Evolutionary conservation across 1,140 invertebrate species (phyloP).

Genomic region (Ptiloglossa arizonensis): DNA sequence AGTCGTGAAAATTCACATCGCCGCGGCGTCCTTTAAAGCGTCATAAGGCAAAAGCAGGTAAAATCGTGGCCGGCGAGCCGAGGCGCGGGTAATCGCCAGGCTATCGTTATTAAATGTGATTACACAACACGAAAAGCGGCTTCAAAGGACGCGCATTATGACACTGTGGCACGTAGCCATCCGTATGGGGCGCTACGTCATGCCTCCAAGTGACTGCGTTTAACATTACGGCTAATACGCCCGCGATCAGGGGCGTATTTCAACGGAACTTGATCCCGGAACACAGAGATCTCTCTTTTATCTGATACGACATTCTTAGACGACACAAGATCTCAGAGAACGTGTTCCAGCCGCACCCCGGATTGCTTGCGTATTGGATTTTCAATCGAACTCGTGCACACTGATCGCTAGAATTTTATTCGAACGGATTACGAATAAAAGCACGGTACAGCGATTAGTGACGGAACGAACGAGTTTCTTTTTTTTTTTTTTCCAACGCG

Average conservation of each 20-base stretch:
- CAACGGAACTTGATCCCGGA: conserved; percentile 49
- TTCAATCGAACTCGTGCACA: background rate
- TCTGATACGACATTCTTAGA: background rate
- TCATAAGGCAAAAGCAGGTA: conserved; percentile 28
- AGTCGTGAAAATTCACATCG: conserved; percentile 40
- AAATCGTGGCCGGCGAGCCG: conserved; percentile 33
- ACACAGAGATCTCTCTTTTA: background rate
- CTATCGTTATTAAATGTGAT: conserved; percentile 66
- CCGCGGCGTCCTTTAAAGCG: conserved; percentile 36
- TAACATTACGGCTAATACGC: conserved; percentile 60
- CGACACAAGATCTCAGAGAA: background rate
- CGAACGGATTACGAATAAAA: no score
- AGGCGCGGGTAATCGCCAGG: conserved; percentile 40
- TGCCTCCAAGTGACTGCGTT: conserved; percentile 50
- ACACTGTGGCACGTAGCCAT: conserved; percentile 57
- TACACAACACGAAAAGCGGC: conserved; percentile 64
- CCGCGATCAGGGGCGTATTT: conserved; percentile 57
- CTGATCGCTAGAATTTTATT: no score
- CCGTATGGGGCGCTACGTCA: conserved; percentile 55
- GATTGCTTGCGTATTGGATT: background rate
- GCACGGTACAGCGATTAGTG: no score
- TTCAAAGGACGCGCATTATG: conserved; percentile 67
- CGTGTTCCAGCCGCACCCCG: background rate
- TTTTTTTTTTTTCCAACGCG: no score
- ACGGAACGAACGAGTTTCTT: no score